Conservation (phyloP, 2,113 vertebrate species). For the Triplophysa dalaica region DNA sequence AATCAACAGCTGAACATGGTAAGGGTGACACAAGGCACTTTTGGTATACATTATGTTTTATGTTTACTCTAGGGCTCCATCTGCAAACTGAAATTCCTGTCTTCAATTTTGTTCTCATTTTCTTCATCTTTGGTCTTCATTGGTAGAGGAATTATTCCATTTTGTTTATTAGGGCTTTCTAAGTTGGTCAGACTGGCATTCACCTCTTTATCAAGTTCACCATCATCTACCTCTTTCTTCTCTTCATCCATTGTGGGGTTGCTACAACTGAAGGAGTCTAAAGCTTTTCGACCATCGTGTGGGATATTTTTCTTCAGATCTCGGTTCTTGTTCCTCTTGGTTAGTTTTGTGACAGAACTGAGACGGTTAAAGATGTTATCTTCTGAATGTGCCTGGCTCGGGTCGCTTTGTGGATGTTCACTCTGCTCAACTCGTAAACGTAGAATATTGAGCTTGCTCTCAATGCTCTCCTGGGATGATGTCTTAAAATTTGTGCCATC, state of each 20-base stretch:
- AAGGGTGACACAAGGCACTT: slow-evolving; percentile 68
- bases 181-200: slow-evolving; percentile 84
- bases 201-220: slow-evolving; percentile 83
- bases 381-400: slow-evolving; percentile 83
- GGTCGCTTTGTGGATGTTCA: slow-evolving; percentile 63
- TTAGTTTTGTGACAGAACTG: slow-evolving; percentile 80
- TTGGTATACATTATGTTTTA: slow-evolving; percentile 46
- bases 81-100: slow-evolving; percentile 71
- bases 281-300: slow-evolving; percentile 84
- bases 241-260: slow-evolving; percentile 73
- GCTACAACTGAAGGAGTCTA: slow-evolving; percentile 83
- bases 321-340: slow-evolving; percentile 84
- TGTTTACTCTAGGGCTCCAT: slow-evolving; percentile 58
- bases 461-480: slow-evolving; percentile 93
- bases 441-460: slow-evolving; percentile 89
- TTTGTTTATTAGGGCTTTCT: slow-evolving; percentile 78
- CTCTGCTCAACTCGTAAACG: slow-evolving; percentile 81
- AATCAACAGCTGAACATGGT: slow-evolving; percentile 53
- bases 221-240: slow-evolving; percentile 69
- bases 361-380: slow-evolving; percentile 95
- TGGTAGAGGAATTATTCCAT: slow-evolving; percentile 75
- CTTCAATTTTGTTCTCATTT: slow-evolving; percentile 76
- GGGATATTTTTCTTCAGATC: slow-evolving; percentile 89
- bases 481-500: slow-evolving; percentile 85
- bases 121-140: slow-evolving; percentile 84